Percentiles rank a stretch among this genome's conserved stretches.
These are phyloP conservation scores for Sphinx pinastri DNA, from an alignment of 2,888 invertebrate genomes.

Conservation along the genomic window DNA sequence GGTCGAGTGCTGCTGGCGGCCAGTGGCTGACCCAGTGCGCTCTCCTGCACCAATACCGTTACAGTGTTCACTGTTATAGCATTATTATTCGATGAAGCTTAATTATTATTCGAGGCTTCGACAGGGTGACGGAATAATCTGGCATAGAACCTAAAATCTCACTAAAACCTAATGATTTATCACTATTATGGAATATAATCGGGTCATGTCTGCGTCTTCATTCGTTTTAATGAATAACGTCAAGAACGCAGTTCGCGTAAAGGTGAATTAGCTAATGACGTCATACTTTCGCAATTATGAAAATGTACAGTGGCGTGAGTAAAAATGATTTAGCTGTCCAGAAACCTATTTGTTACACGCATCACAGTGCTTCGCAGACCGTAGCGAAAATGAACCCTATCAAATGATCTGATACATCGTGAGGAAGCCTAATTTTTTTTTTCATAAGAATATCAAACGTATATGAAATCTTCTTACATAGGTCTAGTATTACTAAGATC, in stretches of 20 bases:
- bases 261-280: not conserved
- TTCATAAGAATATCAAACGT: no score
- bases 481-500: not conserved
- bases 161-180: not conserved
- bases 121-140: no score
- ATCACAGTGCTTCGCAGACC: not conserved
- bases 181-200: not conserved
- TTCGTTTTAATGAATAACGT: not conserved
- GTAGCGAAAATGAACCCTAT: not conserved
- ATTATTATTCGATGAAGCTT: no score
- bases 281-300: constrained; percentile 9
- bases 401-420: not conserved
- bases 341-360: constrained; percentile 5
- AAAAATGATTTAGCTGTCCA: constrained; percentile 9
- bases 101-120: no score
- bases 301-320: constrained; percentile 21
- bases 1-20: not conserved
- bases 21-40: no score
- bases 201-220: not conserved
- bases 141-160: no score
- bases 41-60: no score
- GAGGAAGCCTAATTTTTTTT: no score
- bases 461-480: no score
- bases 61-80: no score
- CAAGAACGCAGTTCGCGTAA: not conserved